Evolutionary conservation across 2,113 vertebrate species (phyloP), one percentile per base, ranked within the genome.

Genomic region (Lophotis ruficrista): DNA sequence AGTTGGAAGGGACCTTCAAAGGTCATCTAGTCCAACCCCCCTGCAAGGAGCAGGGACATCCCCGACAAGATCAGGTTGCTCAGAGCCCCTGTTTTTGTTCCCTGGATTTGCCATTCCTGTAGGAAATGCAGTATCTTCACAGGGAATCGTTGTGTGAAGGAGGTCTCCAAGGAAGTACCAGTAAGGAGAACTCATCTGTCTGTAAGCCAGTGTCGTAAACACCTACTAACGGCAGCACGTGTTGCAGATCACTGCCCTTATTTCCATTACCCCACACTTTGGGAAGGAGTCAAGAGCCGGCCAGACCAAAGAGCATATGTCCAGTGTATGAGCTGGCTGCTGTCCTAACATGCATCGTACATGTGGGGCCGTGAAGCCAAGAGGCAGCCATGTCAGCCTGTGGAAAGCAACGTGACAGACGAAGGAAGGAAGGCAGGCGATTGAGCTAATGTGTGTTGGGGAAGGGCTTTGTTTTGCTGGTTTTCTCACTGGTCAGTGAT

Each of bases 131-230:
- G 22, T 86, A 66, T 81, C 64, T 57, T 70, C 54, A 27, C 18
- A 35, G 83, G 62, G 71, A 88, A 86, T 47, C 2, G 1, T 17
- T 62, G 72, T 27, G 50, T 38, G 76, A 87, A 79, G 78, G 50
- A 83, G n/a, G 35, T 91, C 86, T 94, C 88, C 94, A 83, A 89
- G 83, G 47, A 90, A 95, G 80, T 47, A 31, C 72, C 58, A 81
- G 33, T 50, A 81, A 84, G 2, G 4, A 78, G 89, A 92, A 78
- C 57, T 89, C 60, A 35, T 72, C 79, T 93, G 79, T 54, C 68
- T 89, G 47, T 89, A 93, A 73, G n/a, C 9, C 27, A 13, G 48
- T 47, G 56, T 87, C 15, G 0, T 90, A 86, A 95, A 96, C 83
- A 78, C 89, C 80, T 82, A 47, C 89, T 78, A 66, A 87, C 20